Evolutionary conservation across 2,113 vertebrate species (phyloP).

Genomic region (Sinocyclocheilus anshuiensis): DNA sequence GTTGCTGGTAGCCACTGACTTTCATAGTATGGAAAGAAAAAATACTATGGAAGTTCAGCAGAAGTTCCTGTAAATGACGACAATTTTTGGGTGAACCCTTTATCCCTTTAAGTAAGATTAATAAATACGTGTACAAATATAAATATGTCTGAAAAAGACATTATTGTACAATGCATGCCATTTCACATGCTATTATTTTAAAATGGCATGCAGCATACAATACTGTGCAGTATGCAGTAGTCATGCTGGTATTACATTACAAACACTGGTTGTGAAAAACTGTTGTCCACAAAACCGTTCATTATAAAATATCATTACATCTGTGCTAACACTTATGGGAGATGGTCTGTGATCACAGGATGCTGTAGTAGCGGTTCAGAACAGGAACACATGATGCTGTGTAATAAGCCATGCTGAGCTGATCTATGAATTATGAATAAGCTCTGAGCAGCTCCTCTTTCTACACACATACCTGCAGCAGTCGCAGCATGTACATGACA

Average conservation of each 20-base stretch:
- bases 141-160: too few relatives aligned
- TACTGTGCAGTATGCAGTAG: background rate
- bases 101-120: too few relatives aligned
- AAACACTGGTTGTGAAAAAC: background rate
- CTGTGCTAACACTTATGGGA: background rate
- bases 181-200: background rate
- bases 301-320: background rate
- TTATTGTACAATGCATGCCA: too few relatives aligned
- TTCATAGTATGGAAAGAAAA: too few relatives aligned
- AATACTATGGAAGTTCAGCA: too few relatives aligned
- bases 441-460: background rate
- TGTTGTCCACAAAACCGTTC: background rate
- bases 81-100: too few relatives aligned
- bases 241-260: background rate
- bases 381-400: conserved; percentile 23
- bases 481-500: too few relatives aligned
- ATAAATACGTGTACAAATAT: too few relatives aligned
- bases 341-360: background rate
- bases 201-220: background rate
- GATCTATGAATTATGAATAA: conserved; percentile 54
- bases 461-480: too few relatives aligned
- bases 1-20: too few relatives aligned
- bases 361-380: background rate
- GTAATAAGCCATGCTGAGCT: conserved; percentile 34
- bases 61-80: too few relatives aligned